Conservation (phyloP, 37 sponge, comb jelly and placozoan genomes). For the Halisarca cf. caerulea region DNA sequence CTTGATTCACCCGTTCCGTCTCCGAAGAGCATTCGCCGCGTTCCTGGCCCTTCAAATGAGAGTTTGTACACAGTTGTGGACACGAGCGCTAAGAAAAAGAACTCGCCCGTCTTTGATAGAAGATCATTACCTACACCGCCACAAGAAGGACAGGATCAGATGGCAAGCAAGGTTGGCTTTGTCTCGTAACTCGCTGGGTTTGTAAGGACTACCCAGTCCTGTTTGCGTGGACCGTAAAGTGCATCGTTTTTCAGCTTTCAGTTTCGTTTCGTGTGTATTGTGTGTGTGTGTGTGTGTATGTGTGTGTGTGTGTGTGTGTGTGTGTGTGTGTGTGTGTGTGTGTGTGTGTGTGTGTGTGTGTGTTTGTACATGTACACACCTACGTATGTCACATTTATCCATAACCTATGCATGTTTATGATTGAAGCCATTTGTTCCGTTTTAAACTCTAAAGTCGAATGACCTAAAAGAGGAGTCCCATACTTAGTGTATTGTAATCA, state of each 20-base stretch:
- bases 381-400: not conserved
- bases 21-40: conserved; percentile 24
- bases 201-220: too few relatives aligned
- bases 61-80: conserved; percentile 50
- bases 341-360: conserved; percentile 28
- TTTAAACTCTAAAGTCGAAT: too few relatives aligned
- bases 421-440: too few relatives aligned
- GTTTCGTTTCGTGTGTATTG: conserved; percentile 18
- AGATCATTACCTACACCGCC: conserved; percentile 7
- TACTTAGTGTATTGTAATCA: too few relatives aligned
- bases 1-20: not conserved
- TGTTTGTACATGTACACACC: conserved; percentile 5
- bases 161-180: too few relatives aligned
- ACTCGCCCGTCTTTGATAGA: not conserved
- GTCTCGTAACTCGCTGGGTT: too few relatives aligned
- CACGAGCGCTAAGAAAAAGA: conserved; percentile 18
- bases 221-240: too few relatives aligned
- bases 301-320: too few relatives aligned
- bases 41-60: conserved; percentile 6
- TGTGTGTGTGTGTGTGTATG: conserved; percentile 1
- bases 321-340: conserved; percentile 24
- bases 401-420: not conserved
- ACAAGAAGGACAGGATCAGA: not conserved
- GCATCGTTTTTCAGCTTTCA: too few relatives aligned
- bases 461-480: too few relatives aligned